Evolutionary conservation across 2,113 vertebrate genomes (phyloP), one percentile per base, ranked within the genome.

Genomic region (Crotophaga sulcirostris): DNA sequence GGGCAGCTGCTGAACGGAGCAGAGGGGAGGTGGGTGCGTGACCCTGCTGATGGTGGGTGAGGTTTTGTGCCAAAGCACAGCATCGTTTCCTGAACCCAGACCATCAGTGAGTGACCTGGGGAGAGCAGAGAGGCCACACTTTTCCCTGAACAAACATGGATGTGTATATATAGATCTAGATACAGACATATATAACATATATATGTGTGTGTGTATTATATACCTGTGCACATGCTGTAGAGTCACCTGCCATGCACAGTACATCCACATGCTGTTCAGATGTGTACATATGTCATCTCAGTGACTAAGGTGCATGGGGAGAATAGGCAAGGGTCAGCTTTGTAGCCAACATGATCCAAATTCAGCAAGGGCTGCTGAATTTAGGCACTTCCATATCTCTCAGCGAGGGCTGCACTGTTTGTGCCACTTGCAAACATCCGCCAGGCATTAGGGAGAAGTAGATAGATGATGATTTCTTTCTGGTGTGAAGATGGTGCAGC

Each of bases 331-430:
- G 84, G 81, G 29, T 51, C 31, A 13, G 2, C 76, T 10, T 13
- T 89, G 56, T 20, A 60, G 47, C 21, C 29, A 23, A 5, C 11
- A n/a, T 28, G 38, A 21, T 55, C 86, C 51, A 52, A 63, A 47
- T 26, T 4, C 74, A 73, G 31, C 0, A 3, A 38, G 47, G 28
- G 56, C 6, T 58, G 23, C 66, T 2, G 24, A 60, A 40, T 24
- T n/a, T 0, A 1, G 24, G 29, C 0, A 0, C 25, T 84, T 17
- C 23, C 59, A 73, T 24, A 3, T 20, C 18, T 25, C 69, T 63
- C 28, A 7, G 74, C 0, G 1, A 24, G 64, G 60, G 52, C 77
- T 73, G 76, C 0, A 0, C 11, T 11, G 10, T 8, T 44, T 31
- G 26, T 93, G 69, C 77, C 0, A 0, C 40, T 6, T 33, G 62